Evolutionary conservation across 2,797 vertebrate genomes (phyloP).

Genomic region (Chrysocyon brachyurus): DNA sequence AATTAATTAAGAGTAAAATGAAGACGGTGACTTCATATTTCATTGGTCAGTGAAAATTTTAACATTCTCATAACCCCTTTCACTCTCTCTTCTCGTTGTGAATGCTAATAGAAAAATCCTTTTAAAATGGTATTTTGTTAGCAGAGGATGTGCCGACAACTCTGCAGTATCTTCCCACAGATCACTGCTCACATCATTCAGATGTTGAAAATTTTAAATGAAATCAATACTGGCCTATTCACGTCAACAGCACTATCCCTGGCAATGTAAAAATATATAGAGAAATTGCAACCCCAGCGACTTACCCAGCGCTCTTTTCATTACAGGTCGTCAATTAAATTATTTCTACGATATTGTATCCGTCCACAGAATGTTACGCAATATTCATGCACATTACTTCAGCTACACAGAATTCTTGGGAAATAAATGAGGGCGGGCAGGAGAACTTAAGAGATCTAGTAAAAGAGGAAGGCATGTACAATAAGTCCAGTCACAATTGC

Average conservation of each 20-base stretch:
- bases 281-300: conserved; percentile 83
- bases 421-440: conserved; percentile 79
- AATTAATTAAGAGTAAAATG: conserved; percentile 83
- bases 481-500: neutral
- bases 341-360: conserved; percentile 82
- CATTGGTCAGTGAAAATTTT: conserved; percentile 80
- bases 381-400: conserved; percentile 79
- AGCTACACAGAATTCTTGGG: conserved; percentile 74
- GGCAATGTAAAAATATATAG: conserved; percentile 85
- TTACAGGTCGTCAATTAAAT: conserved; percentile 87
- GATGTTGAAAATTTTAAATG: conserved; percentile 84
- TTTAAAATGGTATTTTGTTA: conserved; percentile 81
- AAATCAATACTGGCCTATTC: conserved; percentile 85
- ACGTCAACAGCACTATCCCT: conserved; percentile 74
- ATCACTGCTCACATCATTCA: conserved; percentile 83
- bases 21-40: conserved; percentile 76
- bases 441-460: neutral
- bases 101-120: conserved; percentile 80
- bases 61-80: conserved; percentile 80
- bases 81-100: conserved; percentile 70
- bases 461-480: conserved; percentile 49
- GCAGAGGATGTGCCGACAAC: conserved; percentile 72
- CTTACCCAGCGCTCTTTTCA: conserved; percentile 83
- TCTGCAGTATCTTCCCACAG: conserved; percentile 77
- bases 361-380: conserved; percentile 79